phyloP scores from a whole-genome alignment of 2,888 invertebrate genomes.

The Drosophila recens region DNA sequence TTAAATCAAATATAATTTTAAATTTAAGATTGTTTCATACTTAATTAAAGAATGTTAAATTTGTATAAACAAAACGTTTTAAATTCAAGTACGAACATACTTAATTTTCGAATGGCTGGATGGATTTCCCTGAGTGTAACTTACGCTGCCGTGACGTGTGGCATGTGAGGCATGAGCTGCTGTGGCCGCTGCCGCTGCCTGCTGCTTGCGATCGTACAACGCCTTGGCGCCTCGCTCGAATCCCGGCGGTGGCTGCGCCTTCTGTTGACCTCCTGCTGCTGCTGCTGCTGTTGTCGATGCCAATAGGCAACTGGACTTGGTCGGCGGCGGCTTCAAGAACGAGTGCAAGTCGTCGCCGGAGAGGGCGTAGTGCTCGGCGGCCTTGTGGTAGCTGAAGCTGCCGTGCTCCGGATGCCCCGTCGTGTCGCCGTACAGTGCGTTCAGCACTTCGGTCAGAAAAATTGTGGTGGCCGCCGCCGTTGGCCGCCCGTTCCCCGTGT shows the following conservation, averaged over 20 bases:
- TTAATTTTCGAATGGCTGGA: no score
- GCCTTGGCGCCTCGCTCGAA: slow-evolving; percentile 48
- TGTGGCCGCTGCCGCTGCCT: neutral
- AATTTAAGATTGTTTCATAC: no score
- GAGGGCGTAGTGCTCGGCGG: slow-evolving; percentile 82
- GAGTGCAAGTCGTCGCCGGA: slow-evolving; percentile 63
- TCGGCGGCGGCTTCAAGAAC: neutral
- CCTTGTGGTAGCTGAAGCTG: slow-evolving; percentile 73
- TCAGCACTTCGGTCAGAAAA: slow-evolving; percentile 71
- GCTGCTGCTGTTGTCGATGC: no score
- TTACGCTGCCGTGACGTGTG: slow-evolving; percentile 35
- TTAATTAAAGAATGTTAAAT: no score
- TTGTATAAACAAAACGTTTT: no score
- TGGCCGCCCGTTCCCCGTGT: neutral
- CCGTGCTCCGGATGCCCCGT: slow-evolving; percentile 71
- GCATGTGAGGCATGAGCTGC: slow-evolving; percentile 17
- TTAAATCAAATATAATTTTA: no score
- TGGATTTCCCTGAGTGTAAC: slow-evolving; percentile 12
- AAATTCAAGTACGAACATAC: no score
- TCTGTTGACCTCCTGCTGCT: neutral
- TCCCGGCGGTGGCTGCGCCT: slow-evolving; percentile 45
- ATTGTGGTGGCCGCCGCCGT: neutral
- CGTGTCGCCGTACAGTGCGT: slow-evolving; percentile 72
- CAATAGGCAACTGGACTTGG: neutral
- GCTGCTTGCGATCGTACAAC: slow-evolving; percentile 46